These are phyloP conservation scores for Mus pahari DNA, from an alignment of 2,113 vertebrate genomes.

Conservation along the genomic window DNA sequence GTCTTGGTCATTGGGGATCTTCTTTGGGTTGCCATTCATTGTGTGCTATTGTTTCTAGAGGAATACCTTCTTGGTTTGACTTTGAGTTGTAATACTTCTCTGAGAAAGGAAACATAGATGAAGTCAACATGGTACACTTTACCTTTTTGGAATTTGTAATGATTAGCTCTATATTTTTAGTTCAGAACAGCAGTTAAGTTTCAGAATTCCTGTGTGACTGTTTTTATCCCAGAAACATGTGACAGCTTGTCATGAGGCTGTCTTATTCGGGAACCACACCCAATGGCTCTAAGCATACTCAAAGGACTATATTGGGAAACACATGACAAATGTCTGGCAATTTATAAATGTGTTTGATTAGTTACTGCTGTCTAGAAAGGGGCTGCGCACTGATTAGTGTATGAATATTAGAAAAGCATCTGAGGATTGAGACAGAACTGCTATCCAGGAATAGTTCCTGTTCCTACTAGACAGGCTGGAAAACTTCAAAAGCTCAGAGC, in stretches of 20 bases:
- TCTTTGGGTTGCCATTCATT: conserved; percentile 40
- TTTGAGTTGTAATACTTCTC: conserved; percentile 44
- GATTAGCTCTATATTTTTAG: conserved; percentile 71
- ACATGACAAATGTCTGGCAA: conserved; percentile 54
- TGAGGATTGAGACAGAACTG: neutral
- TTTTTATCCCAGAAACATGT: conserved; percentile 75
- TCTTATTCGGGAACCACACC: conserved; percentile 68
- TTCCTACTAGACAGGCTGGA: neutral
- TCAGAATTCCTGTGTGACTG: conserved; percentile 66
- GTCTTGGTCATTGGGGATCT: neutral
- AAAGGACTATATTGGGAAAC: conserved; percentile 59
- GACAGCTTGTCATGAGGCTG: conserved; percentile 63
- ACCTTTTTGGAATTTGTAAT: conserved; percentile 53
- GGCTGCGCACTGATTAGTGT: neutral
- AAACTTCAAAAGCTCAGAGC: neutral
- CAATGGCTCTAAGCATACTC: conserved; percentile 31
- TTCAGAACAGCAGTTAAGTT: conserved; percentile 57
- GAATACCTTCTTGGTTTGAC: conserved; percentile 31
- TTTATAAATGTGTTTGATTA: conserved; percentile 71
- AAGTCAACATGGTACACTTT: conserved; percentile 42
- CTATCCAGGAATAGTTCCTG: neutral
- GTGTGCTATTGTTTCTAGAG: neutral
- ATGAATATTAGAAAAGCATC: neutral
- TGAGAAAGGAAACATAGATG: conserved; percentile 22
- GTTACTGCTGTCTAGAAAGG: conserved; percentile 43